Evolutionary conservation across 2,113 vertebrate genomes (phyloP), one percentile per base, ranked within the genome.

Genomic region (Myrmophylax atrothorax): DNA sequence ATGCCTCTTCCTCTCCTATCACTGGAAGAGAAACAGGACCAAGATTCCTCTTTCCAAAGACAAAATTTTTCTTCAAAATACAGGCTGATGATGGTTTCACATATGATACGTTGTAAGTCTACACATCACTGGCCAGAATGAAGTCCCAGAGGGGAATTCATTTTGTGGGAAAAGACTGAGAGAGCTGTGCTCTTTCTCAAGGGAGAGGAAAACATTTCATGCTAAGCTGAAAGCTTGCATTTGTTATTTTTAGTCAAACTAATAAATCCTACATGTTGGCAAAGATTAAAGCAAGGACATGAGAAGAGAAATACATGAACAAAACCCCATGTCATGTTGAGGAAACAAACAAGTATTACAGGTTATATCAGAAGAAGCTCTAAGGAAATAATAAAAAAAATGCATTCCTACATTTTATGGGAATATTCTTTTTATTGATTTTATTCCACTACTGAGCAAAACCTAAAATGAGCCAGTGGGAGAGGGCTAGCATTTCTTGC

Each of bases 131-230:
- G 17, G 55, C 75, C 90, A 70, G 72, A 84, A 63, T 16, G 33
- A 80, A 74, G 26, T 91, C 95, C 74, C 94, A 90, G n/a, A 84
- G 59, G 93, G 77, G 52, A 92, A 77, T 83, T 77, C 0, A 12
- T 88, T 93, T 94, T 84, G 92, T 96, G 95, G 93, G 94, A 96
- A 97, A 97, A 63, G 10, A 40, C 52, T 90, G 75, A 77, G 6
- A 87, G 33, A 67, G 26, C 64, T 70, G 23, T 64, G 24, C 14
- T 94, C 12, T 88, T 90, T 94, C 93, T 93, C 90, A 17, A 64
- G 93, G 79, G 93, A 96, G 63, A 55, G 14, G 19, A 77, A 97
- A 96, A 56, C 40, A 92, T 67, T 74, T 93, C 15, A 6, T 81
- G 68, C 76, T 88, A 75, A 84, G 56, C 68, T 93, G 86, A 94